phyloP scores from a whole-genome alignment of 2,113 vertebrate species.

The Euleptes europaea region DNA sequence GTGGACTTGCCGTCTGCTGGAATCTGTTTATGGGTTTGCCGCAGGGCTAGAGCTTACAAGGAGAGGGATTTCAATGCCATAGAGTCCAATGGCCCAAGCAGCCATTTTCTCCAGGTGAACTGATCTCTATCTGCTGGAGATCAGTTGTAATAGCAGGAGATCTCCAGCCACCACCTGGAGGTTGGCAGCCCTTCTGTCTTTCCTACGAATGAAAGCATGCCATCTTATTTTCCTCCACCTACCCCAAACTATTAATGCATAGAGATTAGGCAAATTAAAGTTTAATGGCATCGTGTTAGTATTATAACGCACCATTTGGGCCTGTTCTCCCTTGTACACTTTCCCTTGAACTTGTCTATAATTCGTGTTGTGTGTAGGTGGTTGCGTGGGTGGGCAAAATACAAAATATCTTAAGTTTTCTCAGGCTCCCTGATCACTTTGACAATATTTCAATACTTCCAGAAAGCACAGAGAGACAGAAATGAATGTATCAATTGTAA shows the following conservation, averaged over 20 bases:
- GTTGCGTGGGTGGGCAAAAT: not conserved
- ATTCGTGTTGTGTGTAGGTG: not conserved
- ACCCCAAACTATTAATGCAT: not conserved
- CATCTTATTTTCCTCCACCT: not conserved
- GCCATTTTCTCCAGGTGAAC: no score
- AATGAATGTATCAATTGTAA: not conserved
- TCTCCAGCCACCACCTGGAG: not conserved
- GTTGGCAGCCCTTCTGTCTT: not conserved
- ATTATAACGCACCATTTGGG: not conserved
- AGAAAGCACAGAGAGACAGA: slow-evolving; percentile 10
- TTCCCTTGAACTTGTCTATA: not conserved
- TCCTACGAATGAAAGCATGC: not conserved
- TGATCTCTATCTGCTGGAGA: no score
- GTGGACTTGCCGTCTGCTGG: no score
- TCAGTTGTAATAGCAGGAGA: no score
- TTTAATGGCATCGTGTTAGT: not conserved
- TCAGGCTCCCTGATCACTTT: not conserved
- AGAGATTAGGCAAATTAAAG: rapidly evolving
- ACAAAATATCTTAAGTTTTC: not conserved
- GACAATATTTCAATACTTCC: not conserved
- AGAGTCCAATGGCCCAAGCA: no score
- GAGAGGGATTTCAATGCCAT: no score
- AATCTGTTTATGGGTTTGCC: no score
- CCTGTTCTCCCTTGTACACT: not conserved
- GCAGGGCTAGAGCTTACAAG: no score